Base-by-base conservation (phyloP, 2,888 invertebrate species). In the Aphodius sticticus region DNA sequence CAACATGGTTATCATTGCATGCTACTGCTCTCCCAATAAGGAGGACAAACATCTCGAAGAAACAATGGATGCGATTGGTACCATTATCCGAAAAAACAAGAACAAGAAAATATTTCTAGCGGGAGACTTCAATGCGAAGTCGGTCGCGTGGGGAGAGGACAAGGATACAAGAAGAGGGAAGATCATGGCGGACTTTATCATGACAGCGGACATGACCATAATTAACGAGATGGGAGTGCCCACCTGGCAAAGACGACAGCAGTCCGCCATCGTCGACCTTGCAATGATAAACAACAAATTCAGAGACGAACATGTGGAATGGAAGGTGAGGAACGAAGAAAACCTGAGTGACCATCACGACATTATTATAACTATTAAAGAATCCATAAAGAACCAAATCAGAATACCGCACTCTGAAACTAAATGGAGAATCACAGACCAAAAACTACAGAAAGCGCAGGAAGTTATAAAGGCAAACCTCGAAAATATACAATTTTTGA, bases 61-160 rank as follows among this genome's bases (percentile, higher is more conserved):
- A n/a, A n/a, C n/a, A n/a, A n/a, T n/a, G n/a, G n/a, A n/a, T n/a
- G n/a, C n/a, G n/a, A n/a, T n/a, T n/a, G n/a, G n/a, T n/a, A n/a
- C n/a, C n/a, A n/a, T n/a, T n/a, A n/a, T n/a, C n/a, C n/a, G n/a
- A n/a, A n/a, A n/a, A n/a, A n/a, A n/a, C n/a, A n/a, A n/a, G n/a
- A n/a, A n/a, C n/a, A n/a, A n/a, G n/a, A 37, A 75, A 12, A 16
- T 12, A 35, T 12, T 78, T 6, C 16, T 78, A n/a, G 69, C n/a
- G 5, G 81, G 77, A 15, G 79, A 81, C 53, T 81, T 81, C 26
- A 79, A 81, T 70, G 79, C 81, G 5, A 72, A 81, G 16, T 38
- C 36, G 12, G n/a, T 38, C 38, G 16, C n/a, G 9, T 81, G 81
- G 79, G 81, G 79, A 16, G 76, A 69, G n/a, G 16, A 53, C 15